phyloP scores from a whole-genome alignment of 2,797 vertebrate genomes.

The Tenualosa ilisha region DNA sequence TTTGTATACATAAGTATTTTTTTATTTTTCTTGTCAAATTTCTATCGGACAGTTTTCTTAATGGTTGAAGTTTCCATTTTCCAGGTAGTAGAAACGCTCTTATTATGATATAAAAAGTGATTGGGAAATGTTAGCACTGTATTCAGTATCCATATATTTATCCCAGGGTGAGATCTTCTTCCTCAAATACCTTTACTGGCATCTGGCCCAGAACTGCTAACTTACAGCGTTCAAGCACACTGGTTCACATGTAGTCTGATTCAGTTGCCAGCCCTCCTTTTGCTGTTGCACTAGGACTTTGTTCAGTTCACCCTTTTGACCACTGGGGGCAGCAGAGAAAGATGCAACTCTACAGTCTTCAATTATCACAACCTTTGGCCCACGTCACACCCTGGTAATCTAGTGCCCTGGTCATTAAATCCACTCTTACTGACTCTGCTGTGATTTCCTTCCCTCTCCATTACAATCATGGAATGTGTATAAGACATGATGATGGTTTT shows the following conservation, averaged over 20 bases:
- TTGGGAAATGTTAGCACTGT: not conserved
- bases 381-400: slow-evolving; percentile 35
- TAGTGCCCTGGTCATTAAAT: slow-evolving; percentile 21
- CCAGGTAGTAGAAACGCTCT: not conserved
- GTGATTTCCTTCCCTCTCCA: not conserved
- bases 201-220: not conserved
- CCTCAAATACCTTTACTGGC: not conserved
- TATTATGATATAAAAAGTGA: not conserved
- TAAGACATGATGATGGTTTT: not conserved
- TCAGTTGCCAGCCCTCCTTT: slow-evolving; percentile 26
- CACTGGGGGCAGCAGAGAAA: slow-evolving; percentile 59
- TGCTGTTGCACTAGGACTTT: slow-evolving; percentile 17
- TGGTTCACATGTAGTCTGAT: slow-evolving; percentile 29
- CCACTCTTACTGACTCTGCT: slow-evolving; percentile 18
- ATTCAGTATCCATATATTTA: not conserved
- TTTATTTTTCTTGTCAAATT: not conserved
- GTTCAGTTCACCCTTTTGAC: slow-evolving; percentile 43
- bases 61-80: not conserved
- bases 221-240: not conserved
- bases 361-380: slow-evolving; percentile 41
- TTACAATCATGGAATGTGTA: not conserved
- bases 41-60: not conserved
- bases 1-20: not conserved
- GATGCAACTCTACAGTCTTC: slow-evolving; percentile 37
- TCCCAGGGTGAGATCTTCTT: not conserved